Base-by-base conservation (phyloP, 2,888 invertebrate genomes). In the Baronia brevicornis region DNA sequence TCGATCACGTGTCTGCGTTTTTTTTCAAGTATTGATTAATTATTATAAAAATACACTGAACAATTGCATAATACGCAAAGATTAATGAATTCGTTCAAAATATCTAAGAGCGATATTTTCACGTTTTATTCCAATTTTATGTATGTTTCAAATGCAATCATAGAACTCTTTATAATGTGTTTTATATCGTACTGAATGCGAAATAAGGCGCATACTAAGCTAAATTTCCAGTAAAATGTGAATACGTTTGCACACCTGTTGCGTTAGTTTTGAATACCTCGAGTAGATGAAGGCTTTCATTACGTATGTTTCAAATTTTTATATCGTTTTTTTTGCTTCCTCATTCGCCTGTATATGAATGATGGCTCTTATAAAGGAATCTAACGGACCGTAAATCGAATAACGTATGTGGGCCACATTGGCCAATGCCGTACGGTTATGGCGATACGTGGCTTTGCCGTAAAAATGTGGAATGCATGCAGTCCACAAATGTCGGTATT, bases 361-460 rank as follows among this genome's bases (percentile, higher is more conserved):
- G 48, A 44, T 46, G 40, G 50, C 39, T 46, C 40, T 46, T 45
- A 58, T 58, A 63, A 60, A 66, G 59, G 59, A 54, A 58, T 45
- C 48, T 77, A 78, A 77, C 77, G 78, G 75, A 51, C 54, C 60
- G 48, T 57, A 51, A 60, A 56, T 63, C 65, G 66, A 70, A 72
- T 67, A 65, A 65, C 57, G 51, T 70, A 74, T 73, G 64, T 75
- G 52, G 63, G 63, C 48, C 66, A 67, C 67, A 64, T 70, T 65
- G 69, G 60, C 60, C 64, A 70, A 71, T 69, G 63, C 67, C 57
- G 58, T 57, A 60, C 63, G 55, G 53, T 60, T 68, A 67, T 66
- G 64, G 65, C 54, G 47, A 58, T 57, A 62, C 60, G 62, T 63
- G 54, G 60, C 60, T 56, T 46, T 52, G 60, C 56, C 56, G 58